Base-by-base conservation (phyloP, 2,888 invertebrate genomes). In the Noctua pronuba region DNA sequence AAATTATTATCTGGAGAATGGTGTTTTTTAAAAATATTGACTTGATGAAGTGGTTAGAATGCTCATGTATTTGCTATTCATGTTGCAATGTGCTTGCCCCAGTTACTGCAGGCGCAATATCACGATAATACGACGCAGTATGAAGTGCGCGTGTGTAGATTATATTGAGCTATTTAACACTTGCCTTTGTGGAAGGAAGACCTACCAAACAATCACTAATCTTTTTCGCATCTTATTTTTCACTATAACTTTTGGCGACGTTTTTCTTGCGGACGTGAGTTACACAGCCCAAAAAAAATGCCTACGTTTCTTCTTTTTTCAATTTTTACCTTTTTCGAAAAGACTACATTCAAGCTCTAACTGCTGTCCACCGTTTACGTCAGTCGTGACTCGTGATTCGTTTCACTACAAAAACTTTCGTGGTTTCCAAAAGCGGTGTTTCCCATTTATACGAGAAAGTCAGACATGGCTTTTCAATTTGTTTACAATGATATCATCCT, bases 61-160 rank as follows among this genome's bases (percentile, higher is more conserved):
- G 75, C 68, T 75, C 76, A 79, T 73, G 72, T 77, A 77, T 85
- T 77, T 83, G 55, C 75, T 80, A 64, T 83, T 83, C 75, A 81
- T 90, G 79, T 86, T 87, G 85, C 83, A 89, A 86, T 88, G 77
- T 69, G 65, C 60, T 75, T 83, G 77, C 73, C 88, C 91, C 83
- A 91, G 86, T 90, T 92, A 88, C 75, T 84, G 83, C 87, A 89
- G 81, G 86, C 87, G 86, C 77, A 81, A 80, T 85, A 83, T 83
- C 79, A 79, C 77, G 81, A 87, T 90, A 84, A 83, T 82, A 77
- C 60, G 70, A 49, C 83, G 79, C 79, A 82, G 77, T 83, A 65
- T 73, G 67, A 75, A 73, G 67, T 79, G 84, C 69, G 76, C 78
- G 82, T 82, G 70, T 81, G 73, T 83, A 69, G 58, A 55, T 81